Percentiles rank a stretch among this genome's conserved stretches.
These are phyloP conservation scores for Chaitophorus viminalis DNA, from an alignment of 2,888 invertebrate genomes.

Conservation along the genomic window DNA sequence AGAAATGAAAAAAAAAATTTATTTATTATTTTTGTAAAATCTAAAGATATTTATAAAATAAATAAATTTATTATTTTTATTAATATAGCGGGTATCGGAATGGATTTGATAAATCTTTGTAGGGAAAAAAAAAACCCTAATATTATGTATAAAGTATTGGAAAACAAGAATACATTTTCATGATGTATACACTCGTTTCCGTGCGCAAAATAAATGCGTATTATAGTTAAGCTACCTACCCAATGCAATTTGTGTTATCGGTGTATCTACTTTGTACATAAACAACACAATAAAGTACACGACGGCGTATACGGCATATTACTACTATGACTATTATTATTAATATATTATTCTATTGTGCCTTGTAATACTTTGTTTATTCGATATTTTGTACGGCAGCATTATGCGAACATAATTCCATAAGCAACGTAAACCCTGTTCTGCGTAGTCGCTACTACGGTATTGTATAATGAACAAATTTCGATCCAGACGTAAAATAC, in stretches of 20 bases:
- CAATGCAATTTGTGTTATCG: constrained; percentile 22
- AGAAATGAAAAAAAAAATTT: too few relatives aligned
- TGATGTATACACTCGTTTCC: too few relatives aligned
- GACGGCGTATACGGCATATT: too few relatives aligned
- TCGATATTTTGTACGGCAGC: neutral
- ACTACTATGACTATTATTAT: neutral
- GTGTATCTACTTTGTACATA: neutral
- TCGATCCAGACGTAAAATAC: neutral
- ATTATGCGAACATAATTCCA: constrained; percentile 38
- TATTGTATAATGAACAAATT: constrained; percentile 10
- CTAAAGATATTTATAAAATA: too few relatives aligned
- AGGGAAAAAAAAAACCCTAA: too few relatives aligned
- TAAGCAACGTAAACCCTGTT: neutral
- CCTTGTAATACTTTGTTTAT: constrained; percentile 21
- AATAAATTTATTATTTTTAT: too few relatives aligned
- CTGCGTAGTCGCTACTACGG: neutral
- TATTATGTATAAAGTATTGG: too few relatives aligned
- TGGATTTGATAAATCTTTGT: too few relatives aligned
- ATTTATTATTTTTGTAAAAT: too few relatives aligned
- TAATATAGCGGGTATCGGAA: too few relatives aligned
- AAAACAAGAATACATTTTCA: too few relatives aligned
- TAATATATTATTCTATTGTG: constrained; percentile 25
- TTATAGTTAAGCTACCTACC: neutral
- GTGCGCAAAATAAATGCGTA: neutral
- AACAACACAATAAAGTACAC: neutral